A percentile compares a stretch with the other conserved stretches of the same genome.
Evolutionary conservation across 2,888 invertebrate genomes (phyloP).

Genomic region (Dryomyza anilis): DNA sequence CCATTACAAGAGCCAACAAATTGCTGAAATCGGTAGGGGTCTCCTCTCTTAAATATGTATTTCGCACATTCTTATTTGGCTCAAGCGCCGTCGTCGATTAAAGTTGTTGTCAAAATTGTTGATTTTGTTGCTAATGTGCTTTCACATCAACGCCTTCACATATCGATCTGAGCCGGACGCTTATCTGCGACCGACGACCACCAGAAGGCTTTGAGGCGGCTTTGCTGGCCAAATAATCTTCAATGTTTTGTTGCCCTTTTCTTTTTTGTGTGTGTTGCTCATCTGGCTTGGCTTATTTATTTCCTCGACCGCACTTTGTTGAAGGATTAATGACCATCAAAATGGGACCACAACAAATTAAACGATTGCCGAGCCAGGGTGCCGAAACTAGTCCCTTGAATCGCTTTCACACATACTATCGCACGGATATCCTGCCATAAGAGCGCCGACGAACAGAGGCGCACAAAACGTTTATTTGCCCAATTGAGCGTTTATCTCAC

Average conservation of each 20-base stretch:
- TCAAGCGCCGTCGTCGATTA: no score
- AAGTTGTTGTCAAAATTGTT: constrained; percentile 51
- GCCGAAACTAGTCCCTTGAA: no score
- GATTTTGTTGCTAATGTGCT: constrained; percentile 39
- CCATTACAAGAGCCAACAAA: no score
- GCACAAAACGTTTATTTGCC: constrained; percentile 26
- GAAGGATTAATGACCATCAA: constrained; percentile 53
- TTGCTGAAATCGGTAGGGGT: no score
- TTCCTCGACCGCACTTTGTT: constrained; percentile 26
- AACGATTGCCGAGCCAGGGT: constrained; percentile 1
- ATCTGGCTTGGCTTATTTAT: neutral
- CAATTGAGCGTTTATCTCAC: constrained; percentile 33
- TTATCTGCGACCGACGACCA: neutral
- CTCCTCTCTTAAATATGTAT: no score
- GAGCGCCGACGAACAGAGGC: neutral
- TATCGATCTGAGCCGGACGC: neutral
- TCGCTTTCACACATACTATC: neutral
- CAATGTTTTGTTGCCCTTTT: neutral
- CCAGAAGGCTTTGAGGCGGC: neutral
- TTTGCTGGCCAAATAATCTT: neutral
- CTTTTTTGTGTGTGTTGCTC: neutral
- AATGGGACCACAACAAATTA: constrained; percentile 38
- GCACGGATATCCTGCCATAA: neutral
- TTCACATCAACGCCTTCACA: constrained; percentile 19
- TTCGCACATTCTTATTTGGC: no score